phyloP scores from a whole-genome alignment of 2,797 vertebrate species.

The Ptychadena robeensis region DNA sequence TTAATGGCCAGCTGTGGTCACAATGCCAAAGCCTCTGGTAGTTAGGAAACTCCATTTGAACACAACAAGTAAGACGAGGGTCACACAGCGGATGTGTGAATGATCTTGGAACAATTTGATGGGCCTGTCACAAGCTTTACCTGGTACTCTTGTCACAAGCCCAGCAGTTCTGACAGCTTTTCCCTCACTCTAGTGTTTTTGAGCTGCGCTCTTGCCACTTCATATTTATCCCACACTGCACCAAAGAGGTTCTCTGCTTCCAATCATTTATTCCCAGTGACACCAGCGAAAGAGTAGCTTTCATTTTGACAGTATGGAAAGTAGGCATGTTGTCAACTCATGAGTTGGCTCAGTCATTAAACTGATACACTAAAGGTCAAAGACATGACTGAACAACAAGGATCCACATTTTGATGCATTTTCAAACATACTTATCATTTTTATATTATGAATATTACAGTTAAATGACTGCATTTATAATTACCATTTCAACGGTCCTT shows the following conservation, averaged over 20 bases:
- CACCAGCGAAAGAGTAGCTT: slow-evolving; percentile 29
- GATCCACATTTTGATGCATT: neutral
- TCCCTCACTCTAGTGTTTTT: slow-evolving; percentile 35
- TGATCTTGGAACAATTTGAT: slow-evolving; percentile 53
- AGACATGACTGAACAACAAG: neutral
- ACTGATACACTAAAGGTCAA: neutral
- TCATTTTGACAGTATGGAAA: slow-evolving; percentile 42
- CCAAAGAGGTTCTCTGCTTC: slow-evolving; percentile 29
- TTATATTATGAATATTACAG: neutral
- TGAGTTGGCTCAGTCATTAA: neutral
- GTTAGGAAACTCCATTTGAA: neutral
- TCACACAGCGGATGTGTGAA: slow-evolving; percentile 51
- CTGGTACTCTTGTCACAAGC: slow-evolving; percentile 51
- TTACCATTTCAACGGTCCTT: no score
- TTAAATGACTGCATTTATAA: no score
- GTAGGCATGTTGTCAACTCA: slow-evolving; percentile 43
- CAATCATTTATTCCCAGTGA: slow-evolving; percentile 53
- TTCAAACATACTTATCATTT: neutral
- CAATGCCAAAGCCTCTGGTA: neutral
- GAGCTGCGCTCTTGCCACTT: slow-evolving; percentile 52
- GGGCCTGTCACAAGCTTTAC: slow-evolving; percentile 58
- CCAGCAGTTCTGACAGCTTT: slow-evolving; percentile 37
- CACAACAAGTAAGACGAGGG: slow-evolving; percentile 23
- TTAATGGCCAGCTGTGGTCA: neutral
- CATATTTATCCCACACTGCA: slow-evolving; percentile 45